Conservation (phyloP, 1,140 invertebrate genomes). For the Trachymyrmex cornetzi region DNA sequence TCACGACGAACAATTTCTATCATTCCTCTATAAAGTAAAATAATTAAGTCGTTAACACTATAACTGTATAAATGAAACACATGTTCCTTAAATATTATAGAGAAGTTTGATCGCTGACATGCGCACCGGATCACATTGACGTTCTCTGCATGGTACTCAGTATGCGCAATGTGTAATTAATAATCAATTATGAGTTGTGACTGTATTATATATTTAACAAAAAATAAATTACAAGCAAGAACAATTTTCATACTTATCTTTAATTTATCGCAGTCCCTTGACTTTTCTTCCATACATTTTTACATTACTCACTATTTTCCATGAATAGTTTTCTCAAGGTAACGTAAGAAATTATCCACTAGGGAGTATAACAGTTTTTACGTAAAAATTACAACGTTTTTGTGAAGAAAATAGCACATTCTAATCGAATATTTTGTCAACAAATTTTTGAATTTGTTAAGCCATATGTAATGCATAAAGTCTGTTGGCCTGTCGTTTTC, state of each 20-base stretch:
- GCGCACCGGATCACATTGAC: neutral
- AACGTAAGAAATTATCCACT: neutral
- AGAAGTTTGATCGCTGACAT: neutral
- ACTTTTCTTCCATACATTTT: neutral
- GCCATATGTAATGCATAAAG: neutral
- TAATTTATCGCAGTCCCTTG: neutral
- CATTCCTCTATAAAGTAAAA: neutral
- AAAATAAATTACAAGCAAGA: constrained; percentile 15
- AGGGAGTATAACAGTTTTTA: neutral
- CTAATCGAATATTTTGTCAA: neutral
- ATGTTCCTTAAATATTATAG: neutral
- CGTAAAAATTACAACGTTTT: neutral
- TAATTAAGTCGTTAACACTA: neutral
- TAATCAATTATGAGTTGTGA: neutral
- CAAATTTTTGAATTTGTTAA: neutral
- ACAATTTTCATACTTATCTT: neutral
- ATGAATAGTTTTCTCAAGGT: neutral
- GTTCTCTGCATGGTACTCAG: neutral
- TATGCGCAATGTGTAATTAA: neutral
- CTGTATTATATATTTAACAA: neutral
- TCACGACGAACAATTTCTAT: neutral
- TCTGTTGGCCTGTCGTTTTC: neutral
- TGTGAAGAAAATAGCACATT: neutral
- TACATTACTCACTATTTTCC: neutral
- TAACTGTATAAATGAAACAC: neutral